Base-by-base conservation (phyloP, 1,140 invertebrate genomes). In the Papilio machaon region DNA sequence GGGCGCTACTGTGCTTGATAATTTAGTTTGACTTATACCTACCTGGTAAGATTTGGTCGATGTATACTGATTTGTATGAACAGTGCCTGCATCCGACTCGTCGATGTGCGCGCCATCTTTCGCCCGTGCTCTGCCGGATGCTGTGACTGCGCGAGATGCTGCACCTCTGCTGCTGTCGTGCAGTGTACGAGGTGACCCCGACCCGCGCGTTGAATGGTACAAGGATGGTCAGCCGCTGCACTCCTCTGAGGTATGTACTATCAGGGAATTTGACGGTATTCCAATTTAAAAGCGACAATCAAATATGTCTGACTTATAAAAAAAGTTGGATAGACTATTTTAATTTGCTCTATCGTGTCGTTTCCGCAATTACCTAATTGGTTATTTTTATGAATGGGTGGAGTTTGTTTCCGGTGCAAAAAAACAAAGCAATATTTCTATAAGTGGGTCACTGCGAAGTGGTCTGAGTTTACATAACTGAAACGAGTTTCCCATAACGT, bases 161-260 rank as follows among this genome's bases (percentile, higher is more conserved):
- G 97, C 98, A 80, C 96, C 96, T 58, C 93, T 99, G 76, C 96
- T 97, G 80, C 95, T 99, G 13, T 97, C 95, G 13, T 98, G 97
- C 70, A 96, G 97, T 23, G 97, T 99, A 35, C 96, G 96, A 77
- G 98, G 98, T 17, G 98, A 99, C 92, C 98, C 98, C n/a, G 98
- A 98, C 90, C 98, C 98, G 7, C 96, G 98, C 88, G 96, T 99
- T 1, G 96, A 96, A 80, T 99, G 98, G 98, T 95, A 95, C 80
- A 99, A 98, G 94, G 86, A 93, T 73, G 89, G 86, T 0, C 83
- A 88, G 43, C 91, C 91, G 1, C 85, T 94, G 82, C 87, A 91
- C 85, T 92, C 91, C 10, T 92, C 91, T 0, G 92, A 93, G 88
- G 91, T 93, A 49, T 81, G 83, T 81, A 43, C 38, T 43, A 43